Evolutionary conservation across 2,888 invertebrate genomes (phyloP), one percentile per base, ranked within the genome.

Genomic region (Mythimna ferrago): DNA sequence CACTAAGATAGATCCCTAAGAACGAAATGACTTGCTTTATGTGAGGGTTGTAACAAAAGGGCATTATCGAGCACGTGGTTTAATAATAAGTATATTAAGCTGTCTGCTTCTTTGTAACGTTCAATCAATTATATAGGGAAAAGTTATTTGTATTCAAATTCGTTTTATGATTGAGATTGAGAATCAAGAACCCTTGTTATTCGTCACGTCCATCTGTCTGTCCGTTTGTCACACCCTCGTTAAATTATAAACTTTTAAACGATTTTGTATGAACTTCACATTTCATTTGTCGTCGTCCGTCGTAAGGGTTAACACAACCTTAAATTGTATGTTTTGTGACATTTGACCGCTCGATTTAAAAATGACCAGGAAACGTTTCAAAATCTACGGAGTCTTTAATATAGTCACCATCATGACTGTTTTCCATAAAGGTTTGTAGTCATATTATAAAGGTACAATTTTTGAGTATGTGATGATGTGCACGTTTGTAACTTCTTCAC

Each of bases 161-260:
- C 0, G 10, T 61, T 70, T 54, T 26, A 38, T 14, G 16, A 26
- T 48, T 56, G 3, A 0, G 16, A 54, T 6, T 48, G 16, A 48
- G 16, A 26, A 61, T 26, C 5, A 68, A 16, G 14, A 19, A 35
- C n/a, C 53, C 38, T 35, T 41, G 21, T 51, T 19, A 51, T 63
- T 57, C 6, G 5, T n/a, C 32, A 32, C 53, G 69, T 66, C 53
- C 16, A 48, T 48, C 16, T 9, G 4, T 38, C 53, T 16, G 44
- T 26, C 53, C 53, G 10, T 41, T 11, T 60, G 35, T 73, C 72
- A 64, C 56, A 57, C 56, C 41, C 51, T 66, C 38, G 38, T 65
- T 21, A 56, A 44, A 35, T 56, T 41, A 6, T 21, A 35, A 56
- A 66, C n/a, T 66, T 56, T 54, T 69, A n/a, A 38, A 51, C 19